Evolutionary conservation across 1,140 invertebrate species (phyloP).

Genomic region (Dendrolimus punctatus): DNA sequence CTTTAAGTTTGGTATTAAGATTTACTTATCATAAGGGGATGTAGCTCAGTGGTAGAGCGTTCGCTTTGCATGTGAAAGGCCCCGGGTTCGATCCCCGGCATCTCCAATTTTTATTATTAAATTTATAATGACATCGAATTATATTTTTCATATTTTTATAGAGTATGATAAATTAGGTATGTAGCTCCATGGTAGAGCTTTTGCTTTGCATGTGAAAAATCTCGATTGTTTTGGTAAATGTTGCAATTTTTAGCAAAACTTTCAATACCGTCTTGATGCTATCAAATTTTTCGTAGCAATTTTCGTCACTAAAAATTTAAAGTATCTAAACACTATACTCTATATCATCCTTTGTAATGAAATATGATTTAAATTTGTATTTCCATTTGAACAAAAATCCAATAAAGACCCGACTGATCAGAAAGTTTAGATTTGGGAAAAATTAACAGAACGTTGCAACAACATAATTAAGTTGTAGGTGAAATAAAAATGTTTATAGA

Average conservation of each 20-base stretch:
- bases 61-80: constrained; percentile 94
- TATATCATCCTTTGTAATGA: too few relatives aligned
- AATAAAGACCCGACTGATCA: too few relatives aligned
- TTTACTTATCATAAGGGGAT: constrained; percentile 42
- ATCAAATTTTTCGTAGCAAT: not conserved
- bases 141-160: too few relatives aligned
- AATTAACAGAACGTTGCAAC: too few relatives aligned
- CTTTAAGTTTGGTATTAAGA: too few relatives aligned
- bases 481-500: too few relatives aligned
- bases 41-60: constrained; percentile 86
- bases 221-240: constrained; percentile 16
- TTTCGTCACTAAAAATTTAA: not conserved
- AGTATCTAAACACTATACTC: too few relatives aligned
- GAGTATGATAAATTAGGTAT: constrained; percentile 13
- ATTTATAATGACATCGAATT: too few relatives aligned
- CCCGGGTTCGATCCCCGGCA: constrained; percentile 89
- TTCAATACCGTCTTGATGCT: not conserved
- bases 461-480: too few relatives aligned
- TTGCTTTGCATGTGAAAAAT: constrained; percentile 32
- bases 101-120: constrained; percentile 65
- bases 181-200: constrained; percentile 30
- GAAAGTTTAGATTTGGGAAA: too few relatives aligned
- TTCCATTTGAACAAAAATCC: too few relatives aligned
- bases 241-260: not conserved
- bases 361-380: not conserved